phyloP scores from a whole-genome alignment of 1,140 invertebrate genomes.

The Trichonephila clavipes region DNA sequence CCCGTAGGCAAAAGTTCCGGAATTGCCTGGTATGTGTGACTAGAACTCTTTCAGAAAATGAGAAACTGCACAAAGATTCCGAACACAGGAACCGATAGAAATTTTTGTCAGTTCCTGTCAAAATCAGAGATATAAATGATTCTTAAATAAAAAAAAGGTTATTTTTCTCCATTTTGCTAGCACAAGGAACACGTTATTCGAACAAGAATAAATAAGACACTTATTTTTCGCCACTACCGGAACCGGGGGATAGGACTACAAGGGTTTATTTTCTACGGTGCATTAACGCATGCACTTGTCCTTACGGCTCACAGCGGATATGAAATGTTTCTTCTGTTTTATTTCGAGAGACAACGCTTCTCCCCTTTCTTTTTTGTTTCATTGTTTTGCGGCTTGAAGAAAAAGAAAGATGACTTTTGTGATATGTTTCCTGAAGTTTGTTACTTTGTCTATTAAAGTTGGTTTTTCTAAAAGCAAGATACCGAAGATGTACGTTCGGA shows the following conservation, averaged over 20 bases:
- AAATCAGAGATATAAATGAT: constrained; percentile 29
- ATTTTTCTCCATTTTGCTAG: not conserved
- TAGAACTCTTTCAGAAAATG: not conserved
- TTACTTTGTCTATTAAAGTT: too few species aligned
- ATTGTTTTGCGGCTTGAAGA: not conserved
- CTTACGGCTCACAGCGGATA: not conserved
- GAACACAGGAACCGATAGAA: not conserved
- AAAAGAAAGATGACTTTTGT: not conserved
- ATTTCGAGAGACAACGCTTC: not conserved
- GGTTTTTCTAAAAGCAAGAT: too few species aligned
- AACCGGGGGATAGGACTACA: not conserved
- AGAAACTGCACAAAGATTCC: not conserved
- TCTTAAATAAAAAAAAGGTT: not conserved
- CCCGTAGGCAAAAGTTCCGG: not conserved
- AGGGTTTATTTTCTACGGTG: not conserved
- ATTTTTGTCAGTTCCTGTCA: constrained; percentile 18
- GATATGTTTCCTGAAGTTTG: not conserved
- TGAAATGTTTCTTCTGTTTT: too few species aligned
- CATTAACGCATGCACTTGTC: not conserved
- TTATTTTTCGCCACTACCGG: constrained; percentile 41
- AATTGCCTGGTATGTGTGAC: not conserved
- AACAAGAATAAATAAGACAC: not conserved
- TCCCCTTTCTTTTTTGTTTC: not conserved
- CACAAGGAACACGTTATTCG: constrained; percentile 40
- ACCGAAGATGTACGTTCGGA: too few species aligned